Conservation (phyloP, 2,113 vertebrate genomes). For the Burhinus oedicnemus region DNA sequence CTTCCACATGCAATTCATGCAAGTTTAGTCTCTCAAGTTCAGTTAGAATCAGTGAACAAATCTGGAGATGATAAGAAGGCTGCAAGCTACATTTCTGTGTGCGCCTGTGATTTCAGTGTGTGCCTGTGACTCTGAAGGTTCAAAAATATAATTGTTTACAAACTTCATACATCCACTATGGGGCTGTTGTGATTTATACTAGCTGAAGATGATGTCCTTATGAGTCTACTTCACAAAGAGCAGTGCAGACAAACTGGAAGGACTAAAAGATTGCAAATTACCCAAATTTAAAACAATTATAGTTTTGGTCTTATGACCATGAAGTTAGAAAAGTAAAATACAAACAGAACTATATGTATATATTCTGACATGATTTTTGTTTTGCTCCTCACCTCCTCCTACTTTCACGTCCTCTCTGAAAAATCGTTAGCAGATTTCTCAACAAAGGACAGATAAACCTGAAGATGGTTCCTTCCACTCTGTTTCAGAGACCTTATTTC, state of each 20-base stretch:
- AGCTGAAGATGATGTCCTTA: background rate
- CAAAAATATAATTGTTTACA: background rate
- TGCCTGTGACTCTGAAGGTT: background rate
- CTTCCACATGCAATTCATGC: background rate
- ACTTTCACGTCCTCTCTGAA: background rate
- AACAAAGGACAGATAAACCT: background rate
- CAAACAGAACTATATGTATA: background rate
- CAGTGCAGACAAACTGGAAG: background rate
- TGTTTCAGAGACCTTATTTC: background rate
- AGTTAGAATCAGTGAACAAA: background rate
- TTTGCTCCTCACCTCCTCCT: background rate
- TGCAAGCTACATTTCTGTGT: background rate
- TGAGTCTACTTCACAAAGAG: background rate
- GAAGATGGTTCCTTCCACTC: background rate
- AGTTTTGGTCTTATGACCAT: background rate
- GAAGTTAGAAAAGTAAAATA: background rate
- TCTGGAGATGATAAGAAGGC: background rate
- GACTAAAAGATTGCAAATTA: background rate
- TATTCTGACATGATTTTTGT: background rate
- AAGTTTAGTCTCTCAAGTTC: background rate
- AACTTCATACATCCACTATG: background rate
- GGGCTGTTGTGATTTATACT: background rate
- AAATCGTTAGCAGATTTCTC: background rate
- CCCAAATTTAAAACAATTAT: background rate
- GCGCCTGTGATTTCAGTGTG: background rate